These are phyloP conservation scores for Pomphorhynchus laevis DNA, from an alignment of 1,140 invertebrate genomes.

Conservation along the genomic window DNA sequence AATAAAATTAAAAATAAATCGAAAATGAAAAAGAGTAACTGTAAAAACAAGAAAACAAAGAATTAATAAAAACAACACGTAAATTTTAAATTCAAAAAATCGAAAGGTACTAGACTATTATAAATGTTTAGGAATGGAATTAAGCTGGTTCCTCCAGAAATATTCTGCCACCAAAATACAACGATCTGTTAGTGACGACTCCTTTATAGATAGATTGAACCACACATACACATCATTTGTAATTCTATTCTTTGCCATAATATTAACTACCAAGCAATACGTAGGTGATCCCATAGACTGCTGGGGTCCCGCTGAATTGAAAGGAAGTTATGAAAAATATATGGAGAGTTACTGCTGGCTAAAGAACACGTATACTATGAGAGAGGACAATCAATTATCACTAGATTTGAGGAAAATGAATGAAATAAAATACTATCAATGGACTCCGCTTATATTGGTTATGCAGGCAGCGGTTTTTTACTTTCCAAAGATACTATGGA, in stretches of 20 bases:
- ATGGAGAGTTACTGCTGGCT: conserved; percentile 20
- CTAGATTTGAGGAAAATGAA: conserved; percentile 2
- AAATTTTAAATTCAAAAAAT: too few species aligned
- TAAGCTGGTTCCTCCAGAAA: too few species aligned
- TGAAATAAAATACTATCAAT: conserved; percentile 24
- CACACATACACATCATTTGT: conserved; percentile 24
- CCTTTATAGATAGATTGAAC: conserved; percentile 24
- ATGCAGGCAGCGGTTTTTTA: conserved; percentile 25
- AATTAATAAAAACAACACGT: too few species aligned
- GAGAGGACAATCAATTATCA: conserved; percentile 6
- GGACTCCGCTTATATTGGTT: conserved; percentile 25
- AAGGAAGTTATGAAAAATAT: conserved; percentile 20
- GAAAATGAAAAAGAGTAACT: too few species aligned
- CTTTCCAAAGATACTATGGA: conserved; percentile 25
- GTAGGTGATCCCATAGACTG: conserved; percentile 25
- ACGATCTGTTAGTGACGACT: conserved; percentile 26
- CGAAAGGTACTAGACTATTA: too few species aligned
- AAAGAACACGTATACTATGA: conserved; percentile 16
- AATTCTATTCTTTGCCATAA: conserved; percentile 22
- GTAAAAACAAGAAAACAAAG: too few species aligned
- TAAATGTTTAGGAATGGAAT: too few species aligned
- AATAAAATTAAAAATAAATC: too few species aligned
- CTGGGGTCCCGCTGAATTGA: conserved; percentile 20
- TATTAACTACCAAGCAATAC: conserved; percentile 24
- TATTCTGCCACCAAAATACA: too few species aligned